Conservation (phyloP, 2,888 invertebrate species). For the Lasiommata megera region DNA sequence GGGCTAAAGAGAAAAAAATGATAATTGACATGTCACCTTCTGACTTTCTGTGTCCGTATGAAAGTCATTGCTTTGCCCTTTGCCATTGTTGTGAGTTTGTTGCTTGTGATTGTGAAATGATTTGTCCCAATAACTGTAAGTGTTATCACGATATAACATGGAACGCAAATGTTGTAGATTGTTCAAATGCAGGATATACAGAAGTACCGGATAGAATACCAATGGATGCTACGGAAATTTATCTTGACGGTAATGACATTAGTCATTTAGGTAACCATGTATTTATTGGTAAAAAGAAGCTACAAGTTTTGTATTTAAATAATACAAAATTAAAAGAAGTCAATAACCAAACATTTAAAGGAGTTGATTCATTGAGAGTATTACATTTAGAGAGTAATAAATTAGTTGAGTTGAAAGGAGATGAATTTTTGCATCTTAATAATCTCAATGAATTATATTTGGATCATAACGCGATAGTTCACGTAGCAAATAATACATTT, state of each 20-base stretch:
- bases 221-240: conserved; percentile 94
- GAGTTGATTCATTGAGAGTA: conserved; percentile 86
- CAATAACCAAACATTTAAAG: conserved; percentile 91
- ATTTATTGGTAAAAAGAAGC: conserved; percentile 92
- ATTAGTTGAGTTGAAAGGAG: conserved; percentile 87
- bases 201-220: conserved; percentile 90
- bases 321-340: conserved; percentile 88
- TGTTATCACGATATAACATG: conserved; percentile 93
- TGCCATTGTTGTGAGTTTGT: conserved; percentile 95
- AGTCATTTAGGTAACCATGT: conserved; percentile 90
- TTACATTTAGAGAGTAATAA: conserved; percentile 90
- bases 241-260: conserved; percentile 91
- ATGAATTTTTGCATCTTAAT: conserved; percentile 89
- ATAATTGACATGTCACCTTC: conserved; percentile 86
- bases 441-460: conserved; percentile 89
- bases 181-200: conserved; percentile 87
- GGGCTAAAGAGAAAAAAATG: conserved; percentile 86
- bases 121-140: conserved; percentile 91
- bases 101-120: conserved; percentile 95
- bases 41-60: conserved; percentile 91
- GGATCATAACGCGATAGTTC: conserved; percentile 88
- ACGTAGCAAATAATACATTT: conserved; percentile 90
- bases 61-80: conserved; percentile 91
- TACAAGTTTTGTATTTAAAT: conserved; percentile 88
- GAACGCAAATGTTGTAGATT: conserved; percentile 92